Evolutionary conservation across 2,888 invertebrate genomes (phyloP).

Genomic region (Hylaea fasciaria): DNA sequence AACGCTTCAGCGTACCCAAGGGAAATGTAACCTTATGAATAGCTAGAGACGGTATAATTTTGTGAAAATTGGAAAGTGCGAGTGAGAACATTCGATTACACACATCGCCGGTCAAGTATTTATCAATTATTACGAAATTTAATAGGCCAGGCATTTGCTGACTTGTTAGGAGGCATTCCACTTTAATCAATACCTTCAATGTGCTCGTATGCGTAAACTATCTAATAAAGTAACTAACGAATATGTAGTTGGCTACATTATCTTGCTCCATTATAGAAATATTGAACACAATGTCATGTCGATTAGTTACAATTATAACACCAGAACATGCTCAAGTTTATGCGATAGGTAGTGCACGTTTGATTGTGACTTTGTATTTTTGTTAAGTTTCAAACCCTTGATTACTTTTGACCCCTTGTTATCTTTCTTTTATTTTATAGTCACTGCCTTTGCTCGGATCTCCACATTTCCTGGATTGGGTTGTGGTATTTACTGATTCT

Average conservation of each 20-base stretch:
- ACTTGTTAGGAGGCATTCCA: slow-evolving; percentile 64
- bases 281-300: not conserved
- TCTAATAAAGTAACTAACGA: slow-evolving; percentile 11
- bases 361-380: not conserved
- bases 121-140: slow-evolving; percentile 80
- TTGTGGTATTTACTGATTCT: no score
- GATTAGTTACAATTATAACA: not conserved
- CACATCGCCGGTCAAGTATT: slow-evolving; percentile 80
- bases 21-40: slow-evolving; percentile 39
- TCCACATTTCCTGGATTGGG: no score
- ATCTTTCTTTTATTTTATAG: not conserved
- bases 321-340: no score
- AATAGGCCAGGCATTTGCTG: slow-evolving; percentile 72
- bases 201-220: slow-evolving; percentile 26
- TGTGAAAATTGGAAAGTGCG: slow-evolving; percentile 23
- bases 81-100: slow-evolving; percentile 82
- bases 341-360: not conserved
- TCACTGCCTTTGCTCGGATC: not conserved
- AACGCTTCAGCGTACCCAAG: slow-evolving; percentile 17
- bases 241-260: not conserved
- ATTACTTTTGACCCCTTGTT: not conserved
- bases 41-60: slow-evolving; percentile 14
- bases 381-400: not conserved
- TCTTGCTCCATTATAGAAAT: not conserved
- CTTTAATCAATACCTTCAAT: slow-evolving; percentile 51